Conservation (phyloP, 2,113 vertebrate species). For the Etheostoma spectabile region DNA sequence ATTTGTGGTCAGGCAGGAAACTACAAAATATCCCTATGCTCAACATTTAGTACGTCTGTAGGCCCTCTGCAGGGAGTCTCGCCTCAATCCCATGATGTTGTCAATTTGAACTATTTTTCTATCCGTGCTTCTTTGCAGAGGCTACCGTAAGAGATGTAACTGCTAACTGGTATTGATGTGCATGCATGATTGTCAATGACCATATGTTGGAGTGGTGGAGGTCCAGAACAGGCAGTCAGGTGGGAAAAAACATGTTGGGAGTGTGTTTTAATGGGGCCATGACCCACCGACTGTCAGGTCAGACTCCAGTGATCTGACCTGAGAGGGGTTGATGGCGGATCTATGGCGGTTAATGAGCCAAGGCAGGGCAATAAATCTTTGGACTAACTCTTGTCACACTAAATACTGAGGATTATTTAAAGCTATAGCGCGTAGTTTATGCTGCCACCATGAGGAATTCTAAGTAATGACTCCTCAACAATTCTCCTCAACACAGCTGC, state of each 20-base stretch:
- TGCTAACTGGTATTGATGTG: background rate
- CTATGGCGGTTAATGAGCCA: constrained; percentile 27
- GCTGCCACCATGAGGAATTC: too few relatives aligned
- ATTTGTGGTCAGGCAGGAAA: background rate
- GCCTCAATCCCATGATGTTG: background rate
- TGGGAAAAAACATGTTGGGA: constrained; percentile 29
- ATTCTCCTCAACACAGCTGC: too few relatives aligned
- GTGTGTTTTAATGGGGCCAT: constrained; percentile 51
- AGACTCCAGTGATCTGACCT: constrained; percentile 55
- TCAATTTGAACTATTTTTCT: background rate
- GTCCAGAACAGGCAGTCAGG: constrained; percentile 14
- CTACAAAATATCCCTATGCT: too few relatives aligned
- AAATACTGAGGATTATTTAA: constrained; percentile 24
- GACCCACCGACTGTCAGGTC: constrained; percentile 43
- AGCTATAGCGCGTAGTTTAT: too few relatives aligned
- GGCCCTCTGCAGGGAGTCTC: background rate
- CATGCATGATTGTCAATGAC: background rate
- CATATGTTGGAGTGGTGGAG: background rate
- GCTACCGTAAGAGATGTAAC: background rate
- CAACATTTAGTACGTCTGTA: background rate
- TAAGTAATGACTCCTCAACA: too few relatives aligned
- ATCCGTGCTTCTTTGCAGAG: too few relatives aligned
- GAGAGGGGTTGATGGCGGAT: constrained; percentile 38
- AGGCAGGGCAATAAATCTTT: constrained; percentile 52
- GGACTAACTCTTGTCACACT: constrained; percentile 34